Evolutionary conservation across 2,113 vertebrate genomes (phyloP), one percentile per base, ranked within the genome.

Genomic region (Gallinago undulata): DNA sequence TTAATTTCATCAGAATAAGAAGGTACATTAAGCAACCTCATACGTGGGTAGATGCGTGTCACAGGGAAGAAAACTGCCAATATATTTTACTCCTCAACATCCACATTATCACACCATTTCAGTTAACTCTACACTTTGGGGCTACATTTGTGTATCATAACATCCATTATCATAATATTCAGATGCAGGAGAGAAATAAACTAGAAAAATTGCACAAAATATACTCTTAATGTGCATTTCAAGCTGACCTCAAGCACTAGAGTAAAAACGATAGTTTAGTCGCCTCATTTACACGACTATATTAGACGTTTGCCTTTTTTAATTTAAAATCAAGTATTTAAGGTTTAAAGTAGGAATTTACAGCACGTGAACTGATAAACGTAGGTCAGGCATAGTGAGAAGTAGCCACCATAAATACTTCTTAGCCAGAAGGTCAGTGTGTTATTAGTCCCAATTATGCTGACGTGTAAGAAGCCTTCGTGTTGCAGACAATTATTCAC

Each of bases 401-500:
- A 96, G 43, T 39, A 84, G 86, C 50, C 78, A 84, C 94, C 88
- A 95, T 91, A 97, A 97, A 97, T 94, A 95, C 93, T 85, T 84
- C 88, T 77, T 33, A 91, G 95, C 64, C 88, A 96, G 90, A 97
- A 97, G 94, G 97, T 97, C 96, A 96, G 91, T 39, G 81, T 95
- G 94, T 94, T 97, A 96, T 97, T 97, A 97, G 97, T 97, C 94
- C 97, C 94, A 97, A 97, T 97, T 97, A 97, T 48, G 64, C 92
- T 94, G 90, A 96, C 93, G 91, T 74, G 64, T 78, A 96, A 95
- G 93, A 88, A 93, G 91, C 89, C 85, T 84, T 96, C 60, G 35
- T 90, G 90, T 93, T 95, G 95, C 94, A 97, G 94, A 97, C 94
- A 96, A 95, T 97, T 96, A 96, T 94, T 96, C 96, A 95, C 94